A percentile compares a stretch with the other conserved stretches of the same genome.
Conservation (phyloP, 1,140 invertebrate species). For the Atta cephalotes region DNA sequence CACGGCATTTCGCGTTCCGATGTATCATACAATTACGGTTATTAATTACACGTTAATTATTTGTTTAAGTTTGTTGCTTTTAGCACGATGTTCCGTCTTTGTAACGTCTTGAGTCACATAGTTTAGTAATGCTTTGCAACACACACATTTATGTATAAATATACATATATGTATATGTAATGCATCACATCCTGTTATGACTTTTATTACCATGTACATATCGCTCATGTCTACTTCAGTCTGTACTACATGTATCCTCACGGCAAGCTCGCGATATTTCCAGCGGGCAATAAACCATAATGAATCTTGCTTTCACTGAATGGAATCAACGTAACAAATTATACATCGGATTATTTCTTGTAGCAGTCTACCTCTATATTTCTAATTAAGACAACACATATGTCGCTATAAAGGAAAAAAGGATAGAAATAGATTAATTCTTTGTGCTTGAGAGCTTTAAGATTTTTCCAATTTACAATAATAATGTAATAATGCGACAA, state of each 20-base stretch:
- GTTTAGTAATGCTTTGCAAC: background rate
- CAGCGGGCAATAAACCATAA: conserved; percentile 24
- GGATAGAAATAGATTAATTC: background rate
- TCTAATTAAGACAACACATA: background rate
- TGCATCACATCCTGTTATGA: conserved; percentile 14
- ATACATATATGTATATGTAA: background rate
- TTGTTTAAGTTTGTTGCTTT: background rate
- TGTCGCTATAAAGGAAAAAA: too few species aligned
- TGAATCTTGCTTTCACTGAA: conserved; percentile 35
- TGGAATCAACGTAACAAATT: background rate
- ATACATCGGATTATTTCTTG: conserved; percentile 18
- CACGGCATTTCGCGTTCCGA: background rate
- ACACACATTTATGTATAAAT: background rate
- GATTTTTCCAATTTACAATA: background rate
- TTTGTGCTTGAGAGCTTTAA: background rate
- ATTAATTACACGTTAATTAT: conserved; percentile 10
- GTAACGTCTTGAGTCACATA: background rate
- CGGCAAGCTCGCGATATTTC: conserved; percentile 16
- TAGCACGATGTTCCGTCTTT: background rate
- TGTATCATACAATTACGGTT: background rate
- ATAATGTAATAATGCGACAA: background rate
- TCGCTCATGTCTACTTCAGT: conserved; percentile 2
- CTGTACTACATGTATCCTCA: background rate
- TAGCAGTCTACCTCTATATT: conserved; percentile 2
- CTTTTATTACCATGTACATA: conserved; percentile 30